A percentile compares a stretch with the other conserved stretches of the same genome.
Conservation (phyloP, 2,888 invertebrate species). For the Mayetiola destructor region DNA sequence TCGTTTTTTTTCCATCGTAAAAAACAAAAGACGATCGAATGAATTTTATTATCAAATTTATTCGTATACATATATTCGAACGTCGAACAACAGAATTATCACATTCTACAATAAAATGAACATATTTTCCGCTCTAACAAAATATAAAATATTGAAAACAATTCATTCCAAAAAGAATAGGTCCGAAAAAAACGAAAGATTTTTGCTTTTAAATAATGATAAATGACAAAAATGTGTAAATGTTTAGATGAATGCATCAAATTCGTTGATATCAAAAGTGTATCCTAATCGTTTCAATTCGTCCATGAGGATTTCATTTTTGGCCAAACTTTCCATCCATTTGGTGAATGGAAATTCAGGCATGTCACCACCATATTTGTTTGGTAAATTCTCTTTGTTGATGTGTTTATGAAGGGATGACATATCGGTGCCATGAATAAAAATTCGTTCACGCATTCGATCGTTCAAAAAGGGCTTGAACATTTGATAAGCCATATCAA, state of each 20-base stretch:
- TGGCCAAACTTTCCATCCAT: constrained; percentile 51
- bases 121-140: no score
- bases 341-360: constrained; percentile 59
- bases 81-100: no score
- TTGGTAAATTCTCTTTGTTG: constrained; percentile 52
- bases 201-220: no score
- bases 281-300: constrained; percentile 51
- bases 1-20: no score
- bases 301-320: constrained; percentile 42
- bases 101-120: no score
- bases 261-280: constrained; percentile 32
- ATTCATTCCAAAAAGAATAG: no score
- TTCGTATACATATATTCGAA: no score
- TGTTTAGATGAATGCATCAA: background rate
- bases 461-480: constrained; percentile 62
- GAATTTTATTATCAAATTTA: no score
- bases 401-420: constrained; percentile 60
- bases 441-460: constrained; percentile 46
- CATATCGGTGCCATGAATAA: constrained; percentile 52
- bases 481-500: constrained; percentile 60
- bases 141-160: no score
- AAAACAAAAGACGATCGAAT: no score
- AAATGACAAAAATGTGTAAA: no score
- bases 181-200: no score
- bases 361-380: constrained; percentile 40